Evolutionary conservation across 2,888 invertebrate genomes (phyloP), one percentile per base, ranked within the genome.

Genomic region (Bruchidius siliquastri): DNA sequence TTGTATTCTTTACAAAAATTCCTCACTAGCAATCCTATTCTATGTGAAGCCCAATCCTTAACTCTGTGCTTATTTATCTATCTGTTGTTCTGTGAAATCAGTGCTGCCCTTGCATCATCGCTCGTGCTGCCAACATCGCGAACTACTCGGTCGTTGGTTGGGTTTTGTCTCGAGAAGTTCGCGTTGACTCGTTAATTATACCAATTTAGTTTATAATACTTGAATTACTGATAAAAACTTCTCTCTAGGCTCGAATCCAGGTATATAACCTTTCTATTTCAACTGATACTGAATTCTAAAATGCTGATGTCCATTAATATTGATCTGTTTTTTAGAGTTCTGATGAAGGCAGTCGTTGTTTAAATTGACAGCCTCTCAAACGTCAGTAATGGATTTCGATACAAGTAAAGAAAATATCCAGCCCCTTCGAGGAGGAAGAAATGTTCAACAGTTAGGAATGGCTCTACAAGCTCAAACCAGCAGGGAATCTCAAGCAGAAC

Each of bases 361-460:
- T 74, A 69, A 72, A 69, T 76, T 76, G 76, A 74, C 74, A 76
- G 72, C 70, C 71, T n/a, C 67, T 66, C 67, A 22, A 74, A 74
- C 67, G 72, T 49, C 72, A 72, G 69, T 73, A 72, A 93, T 93
- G 93, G 92, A 93, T 88, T 92, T 93, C 86, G 92, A 92, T 87
- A 88, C 90, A 82, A 92, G 93, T 81, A 98, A 98, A 87, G 98
- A 98, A 88, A 98, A 98, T 87, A 97, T 98, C 82, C 96, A 96
- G 85, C 98, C 98, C 71, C 88, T 98, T 78, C 91, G 93, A 81
- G 93, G 94, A 80, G 98, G 98, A 68, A 90, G 98, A 81, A 94
- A 95, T 87, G 91, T 92, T 74, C 88, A 91, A 73, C 92, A 93
- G 82, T 87, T 97, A 79, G 93, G 92, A 79, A 92, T 93, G 75